Evolutionary conservation across 2,113 vertebrate species (phyloP).

Genomic region (Plotosus lineatus): DNA sequence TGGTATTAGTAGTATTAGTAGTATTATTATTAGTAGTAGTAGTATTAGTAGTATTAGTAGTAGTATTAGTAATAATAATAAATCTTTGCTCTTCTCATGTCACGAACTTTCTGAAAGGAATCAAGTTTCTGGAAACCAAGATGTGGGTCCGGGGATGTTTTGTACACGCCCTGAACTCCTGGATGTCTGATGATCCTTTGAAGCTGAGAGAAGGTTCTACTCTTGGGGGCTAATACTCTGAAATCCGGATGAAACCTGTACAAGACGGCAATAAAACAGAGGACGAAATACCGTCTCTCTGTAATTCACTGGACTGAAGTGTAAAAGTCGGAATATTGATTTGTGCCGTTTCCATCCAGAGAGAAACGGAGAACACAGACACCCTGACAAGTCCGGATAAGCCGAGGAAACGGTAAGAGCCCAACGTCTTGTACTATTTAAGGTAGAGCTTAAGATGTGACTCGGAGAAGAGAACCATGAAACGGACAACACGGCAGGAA

Average conservation of each 20-base stretch:
- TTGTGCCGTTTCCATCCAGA: conserved; percentile 46
- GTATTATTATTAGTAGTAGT: too few species aligned
- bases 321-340: conserved; percentile 49
- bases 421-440: conserved; percentile 42
- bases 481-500: too few species aligned
- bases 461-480: neutral
- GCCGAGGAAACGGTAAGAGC: conserved; percentile 58
- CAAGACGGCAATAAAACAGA: neutral
- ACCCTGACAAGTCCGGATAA: conserved; percentile 56
- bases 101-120: neutral
- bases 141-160: conserved; percentile 38
- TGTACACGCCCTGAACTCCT: conserved; percentile 30
- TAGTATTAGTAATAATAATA: too few species aligned
- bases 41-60: too few species aligned
- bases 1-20: too few species aligned
- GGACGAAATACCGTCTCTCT: neutral
- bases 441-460: conserved; percentile 43
- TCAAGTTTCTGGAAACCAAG: conserved; percentile 6
- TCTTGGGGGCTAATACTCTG: neutral
- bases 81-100: neutral
- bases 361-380: conserved; percentile 48
- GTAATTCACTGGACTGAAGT: neutral
- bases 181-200: conserved; percentile 36
- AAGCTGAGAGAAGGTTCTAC: conserved; percentile 31
- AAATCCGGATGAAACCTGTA: neutral